Evolutionary conservation across 2,797 vertebrate species (phyloP).

Genomic region (Phaenicophaeus curvirostris): DNA sequence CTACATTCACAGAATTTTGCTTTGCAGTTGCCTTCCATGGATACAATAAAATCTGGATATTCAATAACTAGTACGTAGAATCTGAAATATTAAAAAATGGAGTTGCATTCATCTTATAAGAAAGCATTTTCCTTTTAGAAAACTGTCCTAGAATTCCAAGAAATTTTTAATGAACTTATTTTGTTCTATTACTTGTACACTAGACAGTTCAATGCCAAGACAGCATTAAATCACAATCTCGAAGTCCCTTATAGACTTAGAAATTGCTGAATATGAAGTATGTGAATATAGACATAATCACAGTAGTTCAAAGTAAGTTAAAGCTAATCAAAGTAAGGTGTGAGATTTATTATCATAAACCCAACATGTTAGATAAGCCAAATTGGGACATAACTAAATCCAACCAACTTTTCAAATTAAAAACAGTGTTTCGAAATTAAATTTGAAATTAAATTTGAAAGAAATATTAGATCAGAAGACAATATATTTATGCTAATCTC

Average conservation of each 20-base stretch:
- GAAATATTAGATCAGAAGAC: not conserved
- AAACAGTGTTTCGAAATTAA: not conserved
- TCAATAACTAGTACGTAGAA: not conserved
- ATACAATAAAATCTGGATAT: not conserved
- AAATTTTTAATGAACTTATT: not conserved
- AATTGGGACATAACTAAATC: not conserved
- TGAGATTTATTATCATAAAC: not conserved
- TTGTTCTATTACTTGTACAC: not conserved
- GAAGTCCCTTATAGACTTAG: not conserved
- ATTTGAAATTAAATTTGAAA: not conserved
- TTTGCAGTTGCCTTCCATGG: not conserved
- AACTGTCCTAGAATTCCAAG: not conserved
- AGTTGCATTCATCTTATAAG: not conserved
- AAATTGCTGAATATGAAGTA: not conserved
- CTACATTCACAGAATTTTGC: not conserved
- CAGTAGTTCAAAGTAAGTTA: not conserved
- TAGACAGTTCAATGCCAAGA: not conserved
- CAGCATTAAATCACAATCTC: not conserved
- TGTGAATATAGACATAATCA: not conserved
- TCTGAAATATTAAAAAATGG: not conserved
- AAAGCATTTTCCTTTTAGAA: not conserved
- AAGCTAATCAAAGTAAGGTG: not conserved
- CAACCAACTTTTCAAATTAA: not conserved
- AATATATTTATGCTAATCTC: not conserved
- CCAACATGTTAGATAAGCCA: not conserved